Base-by-base conservation (phyloP, 2,113 vertebrate genomes). In the Muntiacus reevesi region DNA sequence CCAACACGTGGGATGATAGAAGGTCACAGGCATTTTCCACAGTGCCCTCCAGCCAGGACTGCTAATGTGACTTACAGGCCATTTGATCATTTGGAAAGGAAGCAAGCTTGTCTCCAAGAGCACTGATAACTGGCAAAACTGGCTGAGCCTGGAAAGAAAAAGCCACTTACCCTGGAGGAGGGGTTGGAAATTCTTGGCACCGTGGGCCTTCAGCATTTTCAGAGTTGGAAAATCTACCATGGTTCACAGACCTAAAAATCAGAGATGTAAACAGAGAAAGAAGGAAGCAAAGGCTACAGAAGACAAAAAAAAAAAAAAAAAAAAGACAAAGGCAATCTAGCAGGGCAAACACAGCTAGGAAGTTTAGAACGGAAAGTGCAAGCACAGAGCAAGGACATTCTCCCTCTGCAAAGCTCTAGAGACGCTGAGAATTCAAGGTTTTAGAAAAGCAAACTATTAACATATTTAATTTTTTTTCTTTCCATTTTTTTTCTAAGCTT, bases 401-500 rank as follows among this genome's bases (percentile, higher is more conserved):
- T 96, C 30, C 15, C 5, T 3, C 33, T 33, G 47, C 45, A 92
- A 89, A 94, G 36, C 67, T 86, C 30, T 9, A 43, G 87, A 92
- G 54, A 83, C 14, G 28, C 6, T 57, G 3, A 27, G 60, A 91
- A 54, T 67, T 55, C 28, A 28, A 83, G 76, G n/a, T 36, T 96
- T 95, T 19, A 7, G 59, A 82, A 96, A 89, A 95, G 33, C 79
- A 89, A 45, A 55, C 9, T 6, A 33, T 55, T 96, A 96, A 43
- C 21, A 30, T 57, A 60, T 78, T 76, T 85, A 59, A 36, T 36
- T 82, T 85, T 55, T 50, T 89, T 89, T 36, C 74, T 90, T 91
- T 88, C 71, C 40, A 43, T 82, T 67, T 95, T 94, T 94, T 94
- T 96, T 82, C 60, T 92, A 95, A 40, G 76, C 12, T 96, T 79